Base-by-base conservation (phyloP, 1,140 invertebrate species). In the Eurosta solidaginis region DNA sequence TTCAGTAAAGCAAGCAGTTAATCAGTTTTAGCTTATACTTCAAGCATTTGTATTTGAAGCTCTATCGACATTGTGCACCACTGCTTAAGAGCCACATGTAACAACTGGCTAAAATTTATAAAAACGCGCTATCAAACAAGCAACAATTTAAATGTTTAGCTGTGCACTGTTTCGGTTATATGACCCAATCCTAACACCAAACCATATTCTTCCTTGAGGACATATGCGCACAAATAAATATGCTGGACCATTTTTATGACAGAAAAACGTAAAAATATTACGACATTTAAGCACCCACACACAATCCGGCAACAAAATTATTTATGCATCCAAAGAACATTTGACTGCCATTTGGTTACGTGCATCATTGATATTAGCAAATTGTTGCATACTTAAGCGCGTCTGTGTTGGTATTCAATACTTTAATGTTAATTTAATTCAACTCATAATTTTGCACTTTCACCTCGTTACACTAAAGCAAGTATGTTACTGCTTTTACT, bases 371-470 rank as follows among this genome's bases (percentile, higher is more conserved):
- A 20, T 59, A 68, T 68, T 68, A 42, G 59, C 59, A 40, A 68
- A 68, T 68, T 68, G 59, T 68, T 68, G 33, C n/a, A 68, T 17
- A 9, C 20, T 68, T 22, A 68, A 68, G 22, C 12, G 27, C 33
- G 17, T n/a, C 1, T 20, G 5, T 33, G 40, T 1, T 6, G 3
- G 12, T n/a, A 42, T 22, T 14, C 59, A 1, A 68, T 22, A 22
- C 59, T 68, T 68, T 68, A 68, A 68, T 68, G 36, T 33, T 68
- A 68, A 68, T 68, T 68, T 68, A 36, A 68, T 68, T 36, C 54
- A 63, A 33, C 54, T 2, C 54, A 59, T 29, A 59, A 59, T 59
- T 0, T 59, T 59, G 54, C 14, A 36, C 59, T 40, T 40, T 68
- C 33, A 68, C 29, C 59, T 22, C 33, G 17, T 36, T 54, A 10